Conservation (phyloP, 2,797 vertebrate genomes). For the Knipowitschia caucasica region DNA sequence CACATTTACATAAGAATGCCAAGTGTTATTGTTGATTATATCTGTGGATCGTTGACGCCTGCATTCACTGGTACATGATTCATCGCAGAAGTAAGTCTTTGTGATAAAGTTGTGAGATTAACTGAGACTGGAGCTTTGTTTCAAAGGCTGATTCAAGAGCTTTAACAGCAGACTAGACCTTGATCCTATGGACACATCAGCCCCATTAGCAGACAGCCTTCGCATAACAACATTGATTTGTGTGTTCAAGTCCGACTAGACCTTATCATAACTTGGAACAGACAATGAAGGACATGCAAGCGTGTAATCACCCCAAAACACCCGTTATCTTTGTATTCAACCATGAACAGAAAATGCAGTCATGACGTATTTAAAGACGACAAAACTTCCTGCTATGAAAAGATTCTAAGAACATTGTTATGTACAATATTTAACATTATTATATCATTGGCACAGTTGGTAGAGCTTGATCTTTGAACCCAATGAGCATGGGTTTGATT, state of each 20-base stretch:
- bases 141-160: constrained; percentile 20
- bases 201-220: constrained; percentile 13
- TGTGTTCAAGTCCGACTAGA: constrained; percentile 18
- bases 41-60: background rate
- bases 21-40: background rate
- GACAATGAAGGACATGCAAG: constrained; percentile 19
- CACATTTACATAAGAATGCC: background rate
- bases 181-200: constrained; percentile 11
- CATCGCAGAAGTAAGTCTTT: background rate
- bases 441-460: too few species aligned
- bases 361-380: constrained; percentile 29
- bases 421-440: too few species aligned
- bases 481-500: too few species aligned
- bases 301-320: constrained; percentile 22
- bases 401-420: too few species aligned
- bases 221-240: constrained; percentile 30
- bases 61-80: constrained; percentile 3
- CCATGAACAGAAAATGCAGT: constrained; percentile 1
- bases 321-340: constrained; percentile 14
- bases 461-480: too few species aligned
- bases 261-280: constrained; percentile 10
- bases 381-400: too few species aligned
- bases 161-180: constrained; percentile 5
- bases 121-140: background rate
- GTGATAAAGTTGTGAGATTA: constrained; percentile 1